A percentile compares a stretch with the other conserved stretches of the same genome.
Evolutionary conservation across 2,797 vertebrate species (phyloP).

Genomic region (Acanthis flammea): DNA sequence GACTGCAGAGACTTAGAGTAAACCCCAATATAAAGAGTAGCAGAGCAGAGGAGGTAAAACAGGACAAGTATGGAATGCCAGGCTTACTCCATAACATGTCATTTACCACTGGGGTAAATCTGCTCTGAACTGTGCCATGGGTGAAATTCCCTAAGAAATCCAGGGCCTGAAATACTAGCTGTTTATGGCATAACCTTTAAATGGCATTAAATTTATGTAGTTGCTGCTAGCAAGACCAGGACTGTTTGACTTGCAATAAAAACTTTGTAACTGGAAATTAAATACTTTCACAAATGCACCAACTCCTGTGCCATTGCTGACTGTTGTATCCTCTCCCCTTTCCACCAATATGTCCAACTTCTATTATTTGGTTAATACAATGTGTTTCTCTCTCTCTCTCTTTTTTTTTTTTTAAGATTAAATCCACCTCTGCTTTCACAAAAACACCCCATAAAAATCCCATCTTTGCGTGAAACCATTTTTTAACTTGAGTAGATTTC

Average conservation of each 20-base stretch:
- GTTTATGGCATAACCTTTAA: not conserved
- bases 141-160: not conserved
- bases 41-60: not conserved
- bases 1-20: not conserved
- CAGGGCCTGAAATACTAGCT: not conserved
- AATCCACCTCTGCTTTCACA: not conserved
- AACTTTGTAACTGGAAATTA: not conserved
- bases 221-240: not conserved
- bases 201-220: not conserved
- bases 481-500: not conserved
- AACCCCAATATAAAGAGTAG: not conserved
- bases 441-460: not conserved
- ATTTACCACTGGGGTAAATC: not conserved
- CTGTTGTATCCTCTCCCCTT: not conserved
- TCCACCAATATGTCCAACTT: not conserved
- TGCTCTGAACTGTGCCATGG: not conserved
- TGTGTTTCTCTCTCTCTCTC: rapidly evolving
- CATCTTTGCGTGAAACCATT: rapidly evolving
- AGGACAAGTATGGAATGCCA: not conserved
- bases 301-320: not conserved
- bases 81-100: not conserved
- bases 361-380: not conserved
- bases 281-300: not conserved
- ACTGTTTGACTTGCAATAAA: not conserved
- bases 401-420: not conserved